Evolutionary conservation across 2,113 vertebrate species (phyloP).

Genomic region (human): GRCh38 chr3:174684501-174685000

Average conservation of each 20-base stretch:
- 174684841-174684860: no score
- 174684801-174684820: neutral
- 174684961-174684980: neutral
- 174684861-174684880: neutral
- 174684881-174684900: neutral
- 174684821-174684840: neutral
- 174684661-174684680: neutral
- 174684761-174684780: neutral
- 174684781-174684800: neutral
- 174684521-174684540: neutral
- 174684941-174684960: neutral
- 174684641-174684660: neutral
- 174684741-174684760: neutral
- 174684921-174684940: neutral
- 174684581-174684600: neutral
- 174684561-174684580: neutral
- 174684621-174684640: neutral
- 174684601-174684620: neutral
- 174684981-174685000: neutral
- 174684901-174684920: neutral
- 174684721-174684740: slow-evolving; percentile 25
- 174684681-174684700: neutral
- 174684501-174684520: slow-evolving; percentile 2
- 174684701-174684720: neutral
- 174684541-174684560: neutral